phyloP scores from a whole-genome alignment of 1,140 invertebrate species.

The Dinothrombium tinctorium region DNA sequence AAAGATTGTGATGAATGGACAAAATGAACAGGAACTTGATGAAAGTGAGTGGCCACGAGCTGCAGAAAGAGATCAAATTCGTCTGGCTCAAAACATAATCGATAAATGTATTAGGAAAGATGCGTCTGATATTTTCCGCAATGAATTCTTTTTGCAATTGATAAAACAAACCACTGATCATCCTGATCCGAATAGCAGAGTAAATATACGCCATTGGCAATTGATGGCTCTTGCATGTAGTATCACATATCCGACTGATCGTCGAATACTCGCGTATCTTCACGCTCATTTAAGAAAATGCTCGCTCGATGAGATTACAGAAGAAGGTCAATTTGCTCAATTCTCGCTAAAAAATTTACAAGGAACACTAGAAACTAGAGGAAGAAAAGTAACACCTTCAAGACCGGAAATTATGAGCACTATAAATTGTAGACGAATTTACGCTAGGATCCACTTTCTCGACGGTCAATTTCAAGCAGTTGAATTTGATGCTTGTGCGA shows the following conservation, averaged over 20 bases:
- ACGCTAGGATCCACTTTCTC: conserved; percentile 73
- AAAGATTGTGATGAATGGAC: neutral
- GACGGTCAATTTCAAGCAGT: conserved; percentile 83
- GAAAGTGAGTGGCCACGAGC: conserved; percentile 1
- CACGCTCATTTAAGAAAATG: conserved; percentile 68
- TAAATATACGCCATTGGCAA: conserved; percentile 74
- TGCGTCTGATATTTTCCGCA: conserved; percentile 35
- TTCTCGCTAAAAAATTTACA: conserved; percentile 56
- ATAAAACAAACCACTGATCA: conserved; percentile 78
- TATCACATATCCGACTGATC: conserved; percentile 57
- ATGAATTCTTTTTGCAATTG: conserved; percentile 73
- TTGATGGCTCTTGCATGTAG: conserved; percentile 64
- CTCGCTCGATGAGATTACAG: conserved; percentile 60
- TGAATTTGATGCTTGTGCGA: conserved; percentile 74
- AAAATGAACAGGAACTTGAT: neutral
- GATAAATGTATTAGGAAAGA: conserved; percentile 73
- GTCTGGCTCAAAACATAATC: conserved; percentile 61
- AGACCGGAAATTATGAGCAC: conserved; percentile 78
- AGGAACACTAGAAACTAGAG: conserved; percentile 53
- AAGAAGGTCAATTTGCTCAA: conserved; percentile 79
- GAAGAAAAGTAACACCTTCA: conserved; percentile 72
- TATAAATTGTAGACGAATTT: conserved; percentile 63
- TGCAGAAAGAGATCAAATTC: conserved; percentile 56
- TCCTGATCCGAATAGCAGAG: conserved; percentile 58
- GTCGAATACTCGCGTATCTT: conserved; percentile 60